phyloP scores from a whole-genome alignment of 2,888 invertebrate species.

The Pseudococcus jackbeardsleyi region DNA sequence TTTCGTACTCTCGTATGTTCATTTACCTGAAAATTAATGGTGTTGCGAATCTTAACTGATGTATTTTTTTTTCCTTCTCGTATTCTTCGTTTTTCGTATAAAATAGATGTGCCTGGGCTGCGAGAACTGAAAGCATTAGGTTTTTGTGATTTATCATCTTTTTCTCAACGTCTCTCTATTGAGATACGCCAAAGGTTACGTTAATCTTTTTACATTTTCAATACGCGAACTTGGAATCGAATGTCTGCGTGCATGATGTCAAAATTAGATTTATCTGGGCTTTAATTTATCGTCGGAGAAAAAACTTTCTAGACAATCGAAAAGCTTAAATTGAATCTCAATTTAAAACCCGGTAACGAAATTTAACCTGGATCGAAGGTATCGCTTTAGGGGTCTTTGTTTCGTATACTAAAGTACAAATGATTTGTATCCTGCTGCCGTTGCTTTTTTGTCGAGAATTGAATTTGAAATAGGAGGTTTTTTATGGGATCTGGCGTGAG shows the following conservation, averaged over 20 bases:
- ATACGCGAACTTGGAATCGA: background rate
- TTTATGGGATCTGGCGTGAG: background rate
- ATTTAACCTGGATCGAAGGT: slow-evolving; percentile 31
- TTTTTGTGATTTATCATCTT: slow-evolving; percentile 35
- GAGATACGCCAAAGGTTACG: slow-evolving; percentile 42
- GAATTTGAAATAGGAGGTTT: background rate
- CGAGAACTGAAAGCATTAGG: background rate
- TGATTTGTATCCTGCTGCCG: background rate
- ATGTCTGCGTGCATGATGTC: background rate
- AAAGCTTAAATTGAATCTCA: slow-evolving; percentile 24
- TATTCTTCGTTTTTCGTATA: background rate
- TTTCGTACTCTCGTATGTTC: background rate
- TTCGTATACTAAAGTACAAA: background rate
- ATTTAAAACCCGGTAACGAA: slow-evolving; percentile 4
- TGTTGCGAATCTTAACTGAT: background rate
- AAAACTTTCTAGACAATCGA: slow-evolving; percentile 41
- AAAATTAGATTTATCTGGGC: slow-evolving; percentile 21
- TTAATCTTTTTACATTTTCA: slow-evolving; percentile 20
- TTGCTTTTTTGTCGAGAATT: background rate
- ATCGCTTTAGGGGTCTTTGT: background rate
- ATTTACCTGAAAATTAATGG: slow-evolving; percentile 28
- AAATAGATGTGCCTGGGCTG: background rate
- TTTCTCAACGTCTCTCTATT: background rate
- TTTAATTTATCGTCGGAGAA: slow-evolving; percentile 18
- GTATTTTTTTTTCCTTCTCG: background rate